Conservation (phyloP, 2,797 vertebrate species). For the Sciaenops ocellatus region DNA sequence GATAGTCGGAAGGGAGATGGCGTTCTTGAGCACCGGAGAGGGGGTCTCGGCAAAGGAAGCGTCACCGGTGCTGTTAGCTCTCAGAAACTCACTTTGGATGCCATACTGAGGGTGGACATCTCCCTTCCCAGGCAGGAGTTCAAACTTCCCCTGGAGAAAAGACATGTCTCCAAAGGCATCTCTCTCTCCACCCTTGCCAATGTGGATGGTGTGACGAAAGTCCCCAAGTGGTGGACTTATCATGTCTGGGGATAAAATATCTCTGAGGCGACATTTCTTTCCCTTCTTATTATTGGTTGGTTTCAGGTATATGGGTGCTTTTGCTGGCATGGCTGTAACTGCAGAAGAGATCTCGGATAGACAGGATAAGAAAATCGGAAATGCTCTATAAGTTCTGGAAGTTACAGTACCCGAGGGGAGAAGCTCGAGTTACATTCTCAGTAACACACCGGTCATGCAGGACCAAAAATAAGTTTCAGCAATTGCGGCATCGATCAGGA, state of each 20-base stretch:
- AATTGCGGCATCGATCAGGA: constrained; percentile 67
- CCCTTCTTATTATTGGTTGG: constrained; percentile 94
- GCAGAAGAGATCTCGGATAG: constrained; percentile 46
- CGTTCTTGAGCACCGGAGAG: constrained; percentile 98
- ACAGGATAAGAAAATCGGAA: constrained; percentile 43
- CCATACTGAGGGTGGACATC: constrained; percentile 85
- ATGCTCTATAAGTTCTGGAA: constrained; percentile 56
- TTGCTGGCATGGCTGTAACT: constrained; percentile 93
- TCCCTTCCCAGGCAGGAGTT: constrained; percentile 92
- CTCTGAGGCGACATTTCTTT: constrained; percentile 96
- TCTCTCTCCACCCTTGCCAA: constrained; percentile 94
- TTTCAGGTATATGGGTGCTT: constrained; percentile 98
- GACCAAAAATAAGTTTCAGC: constrained; percentile 58
- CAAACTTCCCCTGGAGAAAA: constrained; percentile 97
- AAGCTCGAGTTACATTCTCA: constrained; percentile 85
- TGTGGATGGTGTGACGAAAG: constrained; percentile 98
- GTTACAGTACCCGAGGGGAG: constrained; percentile 57
- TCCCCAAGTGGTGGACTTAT: constrained; percentile 98
- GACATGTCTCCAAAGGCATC: constrained; percentile 99
- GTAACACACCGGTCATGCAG: constrained; percentile 41
- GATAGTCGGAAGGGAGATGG: constrained; percentile 97
- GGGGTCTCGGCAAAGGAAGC: constrained; percentile 93
- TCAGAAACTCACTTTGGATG: constrained; percentile 90
- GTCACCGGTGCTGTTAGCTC: constrained; percentile 95
- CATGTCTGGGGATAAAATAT: constrained; percentile 98